Evolutionary conservation across 1,140 invertebrate species (phyloP).

Genomic region (Microplitis mediator): DNA sequence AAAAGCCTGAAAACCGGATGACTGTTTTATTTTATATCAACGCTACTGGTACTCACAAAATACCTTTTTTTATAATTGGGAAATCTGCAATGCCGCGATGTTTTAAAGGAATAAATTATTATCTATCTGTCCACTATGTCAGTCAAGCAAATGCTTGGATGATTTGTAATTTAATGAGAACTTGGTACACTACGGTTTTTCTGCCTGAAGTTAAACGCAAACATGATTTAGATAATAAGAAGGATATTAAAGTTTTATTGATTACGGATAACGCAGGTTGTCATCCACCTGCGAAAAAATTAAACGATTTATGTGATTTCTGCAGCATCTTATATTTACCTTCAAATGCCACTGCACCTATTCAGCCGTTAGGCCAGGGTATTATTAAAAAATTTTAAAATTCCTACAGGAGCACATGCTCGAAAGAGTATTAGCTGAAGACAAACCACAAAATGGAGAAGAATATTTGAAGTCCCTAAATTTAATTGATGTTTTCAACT

Average conservation of each 20-base stretch:
- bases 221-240: not conserved
- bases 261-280: not conserved
- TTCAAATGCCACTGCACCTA: not conserved
- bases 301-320: not conserved
- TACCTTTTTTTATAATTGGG: not conserved
- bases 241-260: not conserved
- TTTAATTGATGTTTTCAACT: not conserved
- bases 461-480: not conserved
- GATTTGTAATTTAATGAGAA: not conserved
- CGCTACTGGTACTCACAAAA: not conserved
- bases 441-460: not conserved
- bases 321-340: not conserved
- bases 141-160: not conserved
- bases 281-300: not conserved
- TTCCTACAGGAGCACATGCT: not conserved
- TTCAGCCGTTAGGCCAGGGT: not conserved
- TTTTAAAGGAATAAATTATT: not conserved
- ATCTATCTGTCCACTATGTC: not conserved
- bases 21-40: not conserved
- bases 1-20: not conserved
- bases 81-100: not conserved
- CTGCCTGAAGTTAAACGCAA: not conserved
- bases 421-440: not conserved
- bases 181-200: not conserved
- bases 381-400: constrained; percentile 3